Evolutionary conservation across 2,797 vertebrate species (phyloP).

Genomic region (Danio aesculapii): DNA sequence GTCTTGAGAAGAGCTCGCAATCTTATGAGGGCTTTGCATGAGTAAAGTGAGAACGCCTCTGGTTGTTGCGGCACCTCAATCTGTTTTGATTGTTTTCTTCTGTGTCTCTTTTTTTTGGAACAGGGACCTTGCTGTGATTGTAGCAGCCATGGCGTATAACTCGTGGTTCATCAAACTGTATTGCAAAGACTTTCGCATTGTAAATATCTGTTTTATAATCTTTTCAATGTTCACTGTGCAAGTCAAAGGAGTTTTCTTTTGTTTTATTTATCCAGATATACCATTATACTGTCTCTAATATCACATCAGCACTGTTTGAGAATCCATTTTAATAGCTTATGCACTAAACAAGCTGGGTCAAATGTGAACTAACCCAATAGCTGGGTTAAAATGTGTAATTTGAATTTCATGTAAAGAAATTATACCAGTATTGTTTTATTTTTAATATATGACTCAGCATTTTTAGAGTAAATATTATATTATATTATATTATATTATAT

Average conservation of each 20-base stretch:
- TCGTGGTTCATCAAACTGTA: constrained; percentile 93
- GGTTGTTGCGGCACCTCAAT: constrained; percentile 59
- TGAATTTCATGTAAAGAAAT: too few species aligned
- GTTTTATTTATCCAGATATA: background rate
- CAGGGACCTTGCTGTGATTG: constrained; percentile 91
- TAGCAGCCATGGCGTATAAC: constrained; percentile 91
- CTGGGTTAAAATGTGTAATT: too few species aligned
- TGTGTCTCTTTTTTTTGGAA: constrained; percentile 53
- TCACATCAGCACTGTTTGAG: too few species aligned
- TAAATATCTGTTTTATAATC: constrained; percentile 71
- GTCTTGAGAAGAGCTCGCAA: constrained; percentile 6
- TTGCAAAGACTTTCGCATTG: constrained; percentile 90
- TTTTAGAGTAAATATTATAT: too few species aligned
- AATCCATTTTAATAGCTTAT: too few species aligned
- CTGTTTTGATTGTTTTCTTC: constrained; percentile 36
- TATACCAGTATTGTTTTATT: too few species aligned
- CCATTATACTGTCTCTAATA: too few species aligned
- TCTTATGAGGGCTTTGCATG: constrained; percentile 31
- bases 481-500: too few species aligned
- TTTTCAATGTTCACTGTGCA: background rate
- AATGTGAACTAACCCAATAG: too few species aligned
- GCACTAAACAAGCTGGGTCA: too few species aligned
- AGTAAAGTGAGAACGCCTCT: constrained; percentile 47
- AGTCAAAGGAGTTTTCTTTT: constrained; percentile 1
- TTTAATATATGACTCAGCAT: too few species aligned